Percentiles rank a stretch among this genome's conserved stretches.
Evolutionary conservation across 2,888 invertebrate genomes (phyloP).

Genomic region (Ommatoiulus sabulosus): DNA sequence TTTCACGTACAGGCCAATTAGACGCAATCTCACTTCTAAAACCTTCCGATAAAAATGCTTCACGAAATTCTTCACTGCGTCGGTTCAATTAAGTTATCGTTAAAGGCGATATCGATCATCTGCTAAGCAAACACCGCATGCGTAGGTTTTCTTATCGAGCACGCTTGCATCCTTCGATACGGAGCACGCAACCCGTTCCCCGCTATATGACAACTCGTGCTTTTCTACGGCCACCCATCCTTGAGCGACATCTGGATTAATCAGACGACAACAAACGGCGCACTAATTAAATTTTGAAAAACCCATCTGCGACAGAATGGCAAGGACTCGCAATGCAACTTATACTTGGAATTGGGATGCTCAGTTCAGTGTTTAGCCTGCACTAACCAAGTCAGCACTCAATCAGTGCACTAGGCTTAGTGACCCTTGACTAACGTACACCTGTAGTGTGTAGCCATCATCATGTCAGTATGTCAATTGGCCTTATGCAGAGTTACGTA

Average conservation of each 20-base stretch:
- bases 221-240: background rate
- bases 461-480: too few relatives aligned
- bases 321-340: too few relatives aligned
- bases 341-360: too few relatives aligned
- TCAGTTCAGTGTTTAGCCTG: too few relatives aligned
- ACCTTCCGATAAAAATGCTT: slow-evolving; percentile 2
- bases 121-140: background rate
- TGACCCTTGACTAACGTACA: too few relatives aligned
- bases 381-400: too few relatives aligned
- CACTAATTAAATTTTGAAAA: background rate
- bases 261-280: slow-evolving; percentile 33
- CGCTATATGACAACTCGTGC: background rate
- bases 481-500: too few relatives aligned
- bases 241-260: slow-evolving; percentile 32
- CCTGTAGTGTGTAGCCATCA: too few relatives aligned
- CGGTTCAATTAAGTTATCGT: slow-evolving; percentile 39
- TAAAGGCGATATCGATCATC: slow-evolving; percentile 29
- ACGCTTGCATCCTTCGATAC: background rate
- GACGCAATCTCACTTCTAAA: background rate
- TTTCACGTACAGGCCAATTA: background rate
- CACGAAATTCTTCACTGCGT: slow-evolving; percentile 28
- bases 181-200: background rate
- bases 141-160: slow-evolving; percentile 8
- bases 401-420: too few relatives aligned
- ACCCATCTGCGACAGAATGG: background rate